Evolutionary conservation across 2,113 vertebrate species (phyloP).

Genomic region (Lonchura striata): DNA sequence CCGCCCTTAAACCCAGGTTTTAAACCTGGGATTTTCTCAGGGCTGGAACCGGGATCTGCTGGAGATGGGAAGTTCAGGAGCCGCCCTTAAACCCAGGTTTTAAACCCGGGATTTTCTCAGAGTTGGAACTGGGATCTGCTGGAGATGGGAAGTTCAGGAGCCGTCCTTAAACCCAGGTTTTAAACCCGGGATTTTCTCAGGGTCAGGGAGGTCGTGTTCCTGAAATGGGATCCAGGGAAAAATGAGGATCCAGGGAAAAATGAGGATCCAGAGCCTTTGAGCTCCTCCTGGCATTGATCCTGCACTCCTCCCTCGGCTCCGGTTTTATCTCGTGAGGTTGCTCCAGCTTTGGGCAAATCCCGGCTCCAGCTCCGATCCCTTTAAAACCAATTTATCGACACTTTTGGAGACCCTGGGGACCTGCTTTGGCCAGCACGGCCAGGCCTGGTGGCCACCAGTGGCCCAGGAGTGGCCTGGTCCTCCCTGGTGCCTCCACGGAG

Average conservation of each 20-base stretch:
- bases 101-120: too few relatives aligned
- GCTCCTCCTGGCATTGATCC: neutral
- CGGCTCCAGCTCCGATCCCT: neutral
- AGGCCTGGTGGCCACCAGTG: neutral
- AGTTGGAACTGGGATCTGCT: neutral
- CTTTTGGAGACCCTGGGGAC: rapidly evolving
- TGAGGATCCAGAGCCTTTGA: rapidly evolving
- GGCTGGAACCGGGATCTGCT: neutral
- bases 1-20: neutral
- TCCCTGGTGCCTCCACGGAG: neutral
- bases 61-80: neutral
- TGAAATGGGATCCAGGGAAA: neutral
- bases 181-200: neutral
- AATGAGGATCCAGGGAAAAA: neutral
- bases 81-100: neutral
- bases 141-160: neutral
- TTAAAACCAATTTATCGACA: rapidly evolving
- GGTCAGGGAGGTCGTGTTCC: neutral
- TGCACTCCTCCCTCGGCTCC: rapidly evolving
- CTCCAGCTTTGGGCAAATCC: neutral
- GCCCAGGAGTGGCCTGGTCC: neutral
- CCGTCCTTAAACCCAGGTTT: neutral
- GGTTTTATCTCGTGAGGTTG: rapidly evolving
- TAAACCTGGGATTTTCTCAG: neutral
- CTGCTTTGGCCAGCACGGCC: neutral